phyloP scores from a whole-genome alignment of 2,888 invertebrate genomes.

The Diaphora mendica region DNA sequence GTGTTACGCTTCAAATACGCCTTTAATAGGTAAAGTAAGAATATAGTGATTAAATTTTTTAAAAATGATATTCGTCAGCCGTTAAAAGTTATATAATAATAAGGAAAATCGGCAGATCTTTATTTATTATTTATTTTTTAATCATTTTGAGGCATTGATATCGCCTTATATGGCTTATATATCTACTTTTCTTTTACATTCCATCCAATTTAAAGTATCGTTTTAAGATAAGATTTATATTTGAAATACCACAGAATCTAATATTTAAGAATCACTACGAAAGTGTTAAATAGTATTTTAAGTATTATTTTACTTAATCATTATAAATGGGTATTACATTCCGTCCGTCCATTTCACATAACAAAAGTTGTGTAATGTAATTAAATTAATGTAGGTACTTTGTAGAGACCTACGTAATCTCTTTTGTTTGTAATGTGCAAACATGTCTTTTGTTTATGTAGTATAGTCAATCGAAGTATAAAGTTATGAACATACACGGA shows the following conservation, averaged over 20 bases:
- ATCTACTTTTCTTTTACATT: not conserved
- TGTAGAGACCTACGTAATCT: not conserved
- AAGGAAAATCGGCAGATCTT: not conserved
- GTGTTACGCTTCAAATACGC: no score
- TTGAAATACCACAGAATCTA: slow-evolving; percentile 3
- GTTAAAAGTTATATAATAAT: not conserved
- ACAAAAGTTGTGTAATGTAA: not conserved
- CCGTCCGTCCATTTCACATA: not conserved
- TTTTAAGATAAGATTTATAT: not conserved
- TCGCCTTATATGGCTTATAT: not conserved
- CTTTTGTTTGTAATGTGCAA: no score
- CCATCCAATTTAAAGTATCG: not conserved
- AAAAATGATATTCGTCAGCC: not conserved
- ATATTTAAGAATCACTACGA: slow-evolving; percentile 10
- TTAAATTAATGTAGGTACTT: not conserved
- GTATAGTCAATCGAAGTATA: not conserved
- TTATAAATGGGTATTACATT: not conserved
- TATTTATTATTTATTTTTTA: not conserved
- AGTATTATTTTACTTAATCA: not conserved
- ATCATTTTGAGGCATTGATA: not conserved
- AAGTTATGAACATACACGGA: not conserved
- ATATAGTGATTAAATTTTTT: not conserved
- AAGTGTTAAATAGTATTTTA: not conserved
- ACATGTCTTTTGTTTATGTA: not conserved
- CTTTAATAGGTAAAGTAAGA: not conserved